These are phyloP conservation scores for Panthera tigris DNA, from an alignment of 2,113 vertebrate genomes.

Conservation along the genomic window DNA sequence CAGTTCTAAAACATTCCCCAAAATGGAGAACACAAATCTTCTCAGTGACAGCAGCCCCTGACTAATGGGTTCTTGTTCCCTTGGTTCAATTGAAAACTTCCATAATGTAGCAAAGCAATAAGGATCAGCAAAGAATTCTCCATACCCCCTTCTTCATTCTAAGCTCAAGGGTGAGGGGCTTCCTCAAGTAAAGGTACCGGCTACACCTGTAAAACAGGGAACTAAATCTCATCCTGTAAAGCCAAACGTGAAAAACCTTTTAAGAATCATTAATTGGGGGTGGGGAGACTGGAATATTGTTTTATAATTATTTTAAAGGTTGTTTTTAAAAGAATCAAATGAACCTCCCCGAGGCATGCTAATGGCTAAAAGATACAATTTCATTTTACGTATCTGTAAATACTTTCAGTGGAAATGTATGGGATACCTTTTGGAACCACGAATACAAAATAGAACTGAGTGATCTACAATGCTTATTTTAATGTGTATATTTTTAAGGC, in stretches of 20 bases:
- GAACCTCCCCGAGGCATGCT: not conserved
- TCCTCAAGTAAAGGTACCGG: not conserved
- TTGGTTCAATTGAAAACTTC: conserved; percentile 31
- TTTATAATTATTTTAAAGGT: conserved; percentile 1
- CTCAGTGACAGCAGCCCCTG: conserved; percentile 24
- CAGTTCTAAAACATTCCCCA: conserved; percentile 67
- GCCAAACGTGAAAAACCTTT: conserved; percentile 51
- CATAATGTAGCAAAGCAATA: not conserved
- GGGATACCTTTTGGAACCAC: not conserved
- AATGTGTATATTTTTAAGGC: not conserved
- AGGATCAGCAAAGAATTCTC: not conserved
- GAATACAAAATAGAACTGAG: not conserved
- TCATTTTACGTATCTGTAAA: conserved; percentile 17
- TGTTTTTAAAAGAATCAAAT: conserved; percentile 12
- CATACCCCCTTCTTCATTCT: not conserved
- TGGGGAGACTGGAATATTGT: rapidly evolving
- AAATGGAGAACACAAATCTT: conserved; percentile 69
- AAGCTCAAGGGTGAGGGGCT: not conserved
- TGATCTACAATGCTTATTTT: not conserved
- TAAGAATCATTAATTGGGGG: not conserved
- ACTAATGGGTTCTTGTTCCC: conserved; percentile 41
- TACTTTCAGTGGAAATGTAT: not conserved
- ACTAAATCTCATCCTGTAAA: not conserved
- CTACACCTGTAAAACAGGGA: not conserved
- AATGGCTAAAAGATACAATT: not conserved